A percentile compares a stretch with the other conserved stretches of the same genome.
Conservation (phyloP, 2,797 vertebrate species). For the Chelon auratus region DNA sequence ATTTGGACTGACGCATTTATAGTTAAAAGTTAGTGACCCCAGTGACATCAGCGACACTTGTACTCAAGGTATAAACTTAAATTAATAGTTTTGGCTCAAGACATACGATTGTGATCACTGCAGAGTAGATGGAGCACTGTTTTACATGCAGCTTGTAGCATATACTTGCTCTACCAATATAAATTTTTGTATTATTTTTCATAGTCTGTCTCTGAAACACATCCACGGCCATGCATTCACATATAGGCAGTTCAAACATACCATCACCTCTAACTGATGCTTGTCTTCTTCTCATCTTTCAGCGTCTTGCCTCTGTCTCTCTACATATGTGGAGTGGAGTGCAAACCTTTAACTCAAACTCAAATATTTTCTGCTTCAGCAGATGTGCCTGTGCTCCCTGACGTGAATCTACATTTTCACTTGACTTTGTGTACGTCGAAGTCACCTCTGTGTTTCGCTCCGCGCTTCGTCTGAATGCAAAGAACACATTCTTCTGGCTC, state of each 20-base stretch:
- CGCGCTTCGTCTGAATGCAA: constrained; percentile 20
- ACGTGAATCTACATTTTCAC: constrained; percentile 31
- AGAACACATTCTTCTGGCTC: constrained; percentile 10
- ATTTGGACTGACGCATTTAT: not conserved
- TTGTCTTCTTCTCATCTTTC: constrained; percentile 8
- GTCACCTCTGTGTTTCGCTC: constrained; percentile 17
- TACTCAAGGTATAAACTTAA: no score
- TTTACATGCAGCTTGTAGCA: not conserved
- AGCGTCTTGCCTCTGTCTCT: no score
- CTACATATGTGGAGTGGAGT: no score
- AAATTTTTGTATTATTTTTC: no score
- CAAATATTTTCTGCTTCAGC: constrained; percentile 27
- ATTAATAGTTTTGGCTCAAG: not conserved
- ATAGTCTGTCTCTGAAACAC: no score
- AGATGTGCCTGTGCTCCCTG: constrained; percentile 7
- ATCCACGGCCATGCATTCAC: not conserved
- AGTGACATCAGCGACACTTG: not conserved
- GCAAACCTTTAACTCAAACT: not conserved
- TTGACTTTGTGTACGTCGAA: constrained; percentile 37
- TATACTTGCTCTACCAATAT: no score
- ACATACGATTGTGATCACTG: no score
- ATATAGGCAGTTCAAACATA: constrained; percentile 20
- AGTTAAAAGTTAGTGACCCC: not conserved
- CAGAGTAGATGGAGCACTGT: no score
- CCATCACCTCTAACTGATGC: constrained; percentile 14